Base-by-base conservation (phyloP, 2,888 invertebrate species). In the Acleris holmiana region DNA sequence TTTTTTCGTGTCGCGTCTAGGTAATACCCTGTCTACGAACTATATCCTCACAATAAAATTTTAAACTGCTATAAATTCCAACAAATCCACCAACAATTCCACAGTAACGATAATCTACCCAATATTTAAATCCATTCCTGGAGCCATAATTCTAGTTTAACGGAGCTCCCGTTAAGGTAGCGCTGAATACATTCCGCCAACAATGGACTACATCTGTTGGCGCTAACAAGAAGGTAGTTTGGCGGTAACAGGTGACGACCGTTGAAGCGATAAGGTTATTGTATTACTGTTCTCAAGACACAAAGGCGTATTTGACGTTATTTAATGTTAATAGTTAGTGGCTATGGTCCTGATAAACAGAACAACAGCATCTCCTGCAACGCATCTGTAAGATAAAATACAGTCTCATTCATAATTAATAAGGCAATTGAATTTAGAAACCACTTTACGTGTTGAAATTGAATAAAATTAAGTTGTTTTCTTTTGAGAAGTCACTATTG, bases 121-220 rank as follows among this genome's bases (percentile, higher is more conserved):
- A 19, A 29, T 29, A 47, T 46, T 56, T 46, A 56, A 56, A 29
- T 25, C 46, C 4, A 19, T 51, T 29, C 19, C 51, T 35, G 51
- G 25, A 2, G 59, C 41, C 18, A 59, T 60, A 61, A 54, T 35
- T 61, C 47, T 40, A 47, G 19, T 25, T n/a, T 4, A 60, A 46
- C 53, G 46, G 47, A 21, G 49, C 19, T 61, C 54, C 61, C 35
- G 17, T 19, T 54, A 61, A 47, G 61, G 60, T n/a, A 23, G 25
- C 18, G n/a, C 19, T 47, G 61, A 61, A 61, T 61, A 48, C 23
- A 61, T 61, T 54, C 13, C 6, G 51, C 15, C 25, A 61, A 61
- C 61, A 61, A 61, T 61, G 54, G 47, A 25, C 40, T 54, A 54
- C 53, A 61, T 61, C 61, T 54, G 61, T 48, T 61, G 18, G 18